Conservation (phyloP, 2,113 vertebrate genomes). For the Psettodes erumei region DNA sequence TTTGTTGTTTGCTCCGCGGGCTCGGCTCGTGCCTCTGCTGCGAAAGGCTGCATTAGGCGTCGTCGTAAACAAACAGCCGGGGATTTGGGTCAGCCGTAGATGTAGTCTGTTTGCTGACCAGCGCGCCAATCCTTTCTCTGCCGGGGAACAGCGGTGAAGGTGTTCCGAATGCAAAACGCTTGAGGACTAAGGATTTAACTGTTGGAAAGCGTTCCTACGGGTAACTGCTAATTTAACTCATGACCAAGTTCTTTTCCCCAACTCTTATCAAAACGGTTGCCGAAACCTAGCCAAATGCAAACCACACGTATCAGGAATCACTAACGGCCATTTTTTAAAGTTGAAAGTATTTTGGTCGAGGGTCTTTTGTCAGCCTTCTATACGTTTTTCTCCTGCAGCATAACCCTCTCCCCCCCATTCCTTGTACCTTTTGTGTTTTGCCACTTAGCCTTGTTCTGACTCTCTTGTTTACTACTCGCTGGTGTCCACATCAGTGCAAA, state of each 20-base stretch:
- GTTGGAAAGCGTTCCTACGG: background rate
- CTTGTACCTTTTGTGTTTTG: background rate
- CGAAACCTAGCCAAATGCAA: background rate
- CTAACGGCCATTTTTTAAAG: no score
- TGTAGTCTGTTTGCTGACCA: slow-evolving; percentile 40
- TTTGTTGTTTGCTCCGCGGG: slow-evolving; percentile 39
- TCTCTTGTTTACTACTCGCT: slow-evolving; percentile 14
- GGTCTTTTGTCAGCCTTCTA: no score
- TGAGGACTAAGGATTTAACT: background rate
- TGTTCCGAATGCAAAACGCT: slow-evolving; percentile 11
- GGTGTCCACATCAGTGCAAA: slow-evolving; percentile 21
- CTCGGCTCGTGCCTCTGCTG: slow-evolving; percentile 24
- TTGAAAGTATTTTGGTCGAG: no score
- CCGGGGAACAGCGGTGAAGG: slow-evolving; percentile 14
- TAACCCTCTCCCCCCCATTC: background rate
- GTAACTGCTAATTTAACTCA: no score
- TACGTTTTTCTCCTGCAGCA: no score
- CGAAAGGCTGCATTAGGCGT: slow-evolving; percentile 45
- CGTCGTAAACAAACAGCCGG: slow-evolving; percentile 43
- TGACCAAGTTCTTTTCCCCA: no score
- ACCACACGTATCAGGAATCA: no score
- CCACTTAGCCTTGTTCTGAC: background rate
- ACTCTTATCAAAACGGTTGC: background rate
- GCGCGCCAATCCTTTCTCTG: slow-evolving; percentile 14
- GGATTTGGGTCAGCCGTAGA: slow-evolving; percentile 53